These are phyloP conservation scores for Diachrysia chrysitis DNA, from an alignment of 2,888 invertebrate species.

Conservation along the genomic window DNA sequence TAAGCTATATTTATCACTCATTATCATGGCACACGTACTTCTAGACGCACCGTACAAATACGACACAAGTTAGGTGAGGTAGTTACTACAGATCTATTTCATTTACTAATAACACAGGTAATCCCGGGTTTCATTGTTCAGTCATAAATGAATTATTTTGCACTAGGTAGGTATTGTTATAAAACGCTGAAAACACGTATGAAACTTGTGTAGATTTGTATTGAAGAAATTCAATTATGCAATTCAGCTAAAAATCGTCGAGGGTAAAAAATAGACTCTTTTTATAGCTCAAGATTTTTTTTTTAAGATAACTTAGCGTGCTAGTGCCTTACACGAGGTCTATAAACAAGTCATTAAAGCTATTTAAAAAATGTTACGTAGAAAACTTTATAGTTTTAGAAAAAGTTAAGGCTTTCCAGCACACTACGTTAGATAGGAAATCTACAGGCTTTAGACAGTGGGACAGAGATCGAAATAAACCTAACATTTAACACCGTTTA, in stretches of 20 bases:
- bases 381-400: no score
- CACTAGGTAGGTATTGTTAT: no score
- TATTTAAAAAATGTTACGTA: no score
- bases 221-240: slow-evolving; percentile 15
- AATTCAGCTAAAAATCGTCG: slow-evolving; percentile 11
- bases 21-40: slow-evolving; percentile 40
- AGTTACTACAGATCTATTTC: slow-evolving; percentile 7
- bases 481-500: background rate
- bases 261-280: slow-evolving; percentile 48
- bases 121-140: background rate
- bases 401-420: slow-evolving; percentile 10
- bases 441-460: background rate
- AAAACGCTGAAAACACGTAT: no score
- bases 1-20: slow-evolving; percentile 33
- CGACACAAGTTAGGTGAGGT: slow-evolving; percentile 11
- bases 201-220: slow-evolving; percentile 33
- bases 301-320: slow-evolving; percentile 15
- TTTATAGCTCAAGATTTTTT: slow-evolving; percentile 14
- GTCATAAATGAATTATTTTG: background rate
- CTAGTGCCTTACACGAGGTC: background rate
- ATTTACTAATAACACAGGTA: background rate
- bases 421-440: slow-evolving; percentile 21
- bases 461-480: background rate
- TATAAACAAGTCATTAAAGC: background rate
- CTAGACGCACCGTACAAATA: slow-evolving; percentile 16